Conservation (phyloP, 2,888 invertebrate species). For the Hermaeophaga mercurialis region DNA sequence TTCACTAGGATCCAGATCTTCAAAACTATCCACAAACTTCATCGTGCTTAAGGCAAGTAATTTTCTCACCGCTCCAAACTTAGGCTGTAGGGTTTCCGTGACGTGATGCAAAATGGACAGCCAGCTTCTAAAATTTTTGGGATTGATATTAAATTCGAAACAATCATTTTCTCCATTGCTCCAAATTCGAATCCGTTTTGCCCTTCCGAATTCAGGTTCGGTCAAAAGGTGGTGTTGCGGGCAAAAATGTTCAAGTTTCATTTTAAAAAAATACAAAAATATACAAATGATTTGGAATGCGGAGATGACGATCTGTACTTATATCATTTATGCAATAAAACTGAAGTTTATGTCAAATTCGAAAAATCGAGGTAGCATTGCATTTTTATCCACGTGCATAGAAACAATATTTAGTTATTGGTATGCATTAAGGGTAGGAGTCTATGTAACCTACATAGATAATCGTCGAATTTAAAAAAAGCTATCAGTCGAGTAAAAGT, state of each 20-base stretch:
- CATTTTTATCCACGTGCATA: too few species aligned
- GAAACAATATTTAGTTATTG: too few species aligned
- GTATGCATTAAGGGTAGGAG: too few species aligned
- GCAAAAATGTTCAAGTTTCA: conserved; percentile 5
- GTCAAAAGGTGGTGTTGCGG: conserved; percentile 6
- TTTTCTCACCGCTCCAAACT: conserved; percentile 29
- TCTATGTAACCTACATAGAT: too few species aligned
- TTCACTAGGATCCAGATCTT: conserved; percentile 23
- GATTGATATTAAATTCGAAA: conserved; percentile 29
- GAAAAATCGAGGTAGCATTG: too few species aligned
- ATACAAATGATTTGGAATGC: conserved; percentile 2
- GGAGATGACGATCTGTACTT: too few species aligned
- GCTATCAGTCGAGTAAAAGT: too few species aligned
- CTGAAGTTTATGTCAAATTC: too few species aligned
- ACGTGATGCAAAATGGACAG: conserved; percentile 23
- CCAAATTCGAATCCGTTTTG: conserved; percentile 31
- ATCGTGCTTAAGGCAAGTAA: conserved; percentile 23
- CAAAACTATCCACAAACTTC: conserved; percentile 25
- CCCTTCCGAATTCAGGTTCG: conserved; percentile 31
- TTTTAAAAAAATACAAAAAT: neutral
- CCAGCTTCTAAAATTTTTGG: conserved; percentile 32
- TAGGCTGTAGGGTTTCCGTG: conserved; percentile 22
- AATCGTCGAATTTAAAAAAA: too few species aligned
- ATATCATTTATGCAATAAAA: too few species aligned
- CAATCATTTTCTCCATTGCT: conserved; percentile 24